phyloP scores from a whole-genome alignment of 2,888 invertebrate genomes.

The Temnothorax unifasciatus region DNA sequence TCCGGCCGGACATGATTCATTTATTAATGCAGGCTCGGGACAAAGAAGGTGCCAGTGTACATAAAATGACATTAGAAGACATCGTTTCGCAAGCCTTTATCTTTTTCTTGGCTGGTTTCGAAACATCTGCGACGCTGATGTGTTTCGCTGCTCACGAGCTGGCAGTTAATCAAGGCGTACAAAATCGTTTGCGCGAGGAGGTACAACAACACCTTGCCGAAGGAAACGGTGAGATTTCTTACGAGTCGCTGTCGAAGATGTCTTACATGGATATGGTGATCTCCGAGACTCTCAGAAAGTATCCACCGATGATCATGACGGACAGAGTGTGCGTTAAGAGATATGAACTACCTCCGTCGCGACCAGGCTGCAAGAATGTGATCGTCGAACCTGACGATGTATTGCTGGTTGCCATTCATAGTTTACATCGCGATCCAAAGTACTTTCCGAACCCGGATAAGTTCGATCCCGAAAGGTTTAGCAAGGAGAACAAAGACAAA shows the following conservation, averaged over 20 bases:
- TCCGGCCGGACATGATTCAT: not conserved
- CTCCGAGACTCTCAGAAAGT: slow-evolving; percentile 77
- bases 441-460: slow-evolving; percentile 77
- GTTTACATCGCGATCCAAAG: slow-evolving; percentile 3
- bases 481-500: slow-evolving; percentile 71
- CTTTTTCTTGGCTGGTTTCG: slow-evolving; percentile 82
- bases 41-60: slow-evolving; percentile 56
- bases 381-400: no score
- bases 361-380: slow-evolving; percentile 8
- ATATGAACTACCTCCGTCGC: slow-evolving; percentile 85
- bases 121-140: slow-evolving; percentile 79
- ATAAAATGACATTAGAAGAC: not conserved
- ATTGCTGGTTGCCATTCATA: no score
- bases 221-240: no score
- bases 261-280: no score
- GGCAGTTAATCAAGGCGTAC: no score
- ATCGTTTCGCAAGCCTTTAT: slow-evolving; percentile 45
- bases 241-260: no score
- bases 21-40: slow-evolving; percentile 87
- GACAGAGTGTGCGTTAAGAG: slow-evolving; percentile 87
- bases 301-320: slow-evolving; percentile 86
- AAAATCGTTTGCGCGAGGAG: not conserved
- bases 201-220: not conserved
- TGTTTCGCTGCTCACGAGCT: slow-evolving; percentile 38
- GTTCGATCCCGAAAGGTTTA: slow-evolving; percentile 79